A percentile compares a stretch with the other conserved stretches of the same genome.
Evolutionary conservation across 30 jellyfish, hydroid and myxozoan genomes (phyloP).

Genomic region (Cassiopea andromeda): DNA sequence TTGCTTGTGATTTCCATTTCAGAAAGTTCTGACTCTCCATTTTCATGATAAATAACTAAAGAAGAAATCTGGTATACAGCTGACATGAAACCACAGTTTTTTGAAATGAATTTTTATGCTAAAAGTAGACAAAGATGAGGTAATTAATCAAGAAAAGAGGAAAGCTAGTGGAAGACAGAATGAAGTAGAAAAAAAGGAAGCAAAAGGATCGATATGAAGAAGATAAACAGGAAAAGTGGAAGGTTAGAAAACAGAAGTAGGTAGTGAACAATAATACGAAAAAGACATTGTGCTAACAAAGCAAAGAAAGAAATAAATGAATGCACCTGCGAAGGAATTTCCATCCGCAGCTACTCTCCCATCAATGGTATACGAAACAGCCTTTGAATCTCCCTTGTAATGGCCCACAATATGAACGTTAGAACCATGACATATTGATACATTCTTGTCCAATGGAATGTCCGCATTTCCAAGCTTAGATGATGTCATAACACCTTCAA

Average conservation of each 20-base stretch:
- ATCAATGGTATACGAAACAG: slow-evolving; percentile 2
- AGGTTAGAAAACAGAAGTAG: neutral
- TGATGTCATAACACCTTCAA: slow-evolving; percentile 67
- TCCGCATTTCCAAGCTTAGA: slow-evolving; percentile 24
- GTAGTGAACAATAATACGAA: neutral
- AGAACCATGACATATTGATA: slow-evolving; percentile 46
- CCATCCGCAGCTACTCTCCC: slow-evolving; percentile 50
- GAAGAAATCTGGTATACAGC: no score
- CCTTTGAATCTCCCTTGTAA: slow-evolving; percentile 29
- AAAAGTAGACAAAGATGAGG: neutral
- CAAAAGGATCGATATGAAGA: neutral
- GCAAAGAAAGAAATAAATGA: neutral
- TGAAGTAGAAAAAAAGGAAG: neutral
- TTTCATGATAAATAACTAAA: no score
- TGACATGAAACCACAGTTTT: no score
- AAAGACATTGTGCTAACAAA: neutral
- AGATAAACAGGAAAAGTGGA: neutral
- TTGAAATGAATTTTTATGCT: no score
- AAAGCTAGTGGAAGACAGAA: neutral
- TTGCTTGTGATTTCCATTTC: no score
- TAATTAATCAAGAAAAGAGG: neutral
- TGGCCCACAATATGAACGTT: slow-evolving; percentile 44
- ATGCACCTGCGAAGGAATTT: slow-evolving; percentile 49
- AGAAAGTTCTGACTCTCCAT: no score
- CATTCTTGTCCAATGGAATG: slow-evolving; percentile 40